Percentiles rank a stretch among this genome's conserved stretches.
These are phyloP conservation scores for Micrastur ruficollis DNA, from an alignment of 2,797 vertebrate genomes.

Conservation along the genomic window DNA sequence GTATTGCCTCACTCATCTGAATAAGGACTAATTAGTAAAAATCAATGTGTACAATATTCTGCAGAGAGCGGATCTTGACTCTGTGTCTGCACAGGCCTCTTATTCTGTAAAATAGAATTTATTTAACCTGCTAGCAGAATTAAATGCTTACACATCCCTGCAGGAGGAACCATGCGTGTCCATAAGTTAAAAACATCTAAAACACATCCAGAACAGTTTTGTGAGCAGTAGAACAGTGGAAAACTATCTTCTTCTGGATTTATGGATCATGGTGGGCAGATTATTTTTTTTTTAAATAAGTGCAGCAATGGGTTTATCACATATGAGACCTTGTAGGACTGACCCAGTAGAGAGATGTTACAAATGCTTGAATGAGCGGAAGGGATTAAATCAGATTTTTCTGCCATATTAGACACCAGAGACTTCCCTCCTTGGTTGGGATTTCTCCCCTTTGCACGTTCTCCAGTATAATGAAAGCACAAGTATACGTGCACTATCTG, in stretches of 20 bases:
- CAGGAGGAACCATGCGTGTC: neutral
- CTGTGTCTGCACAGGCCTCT: neutral
- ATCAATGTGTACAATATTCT: neutral
- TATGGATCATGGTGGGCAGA: neutral
- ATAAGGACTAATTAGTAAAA: neutral
- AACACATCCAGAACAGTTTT: neutral
- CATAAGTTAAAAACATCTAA: neutral
- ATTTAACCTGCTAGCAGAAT: neutral
- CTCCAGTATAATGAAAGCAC: neutral
- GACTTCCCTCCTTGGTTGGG: accelerated
- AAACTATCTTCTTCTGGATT: neutral
- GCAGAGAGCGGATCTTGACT: neutral
- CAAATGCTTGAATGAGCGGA: neutral
- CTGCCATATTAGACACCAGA: neutral
- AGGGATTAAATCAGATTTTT: neutral
- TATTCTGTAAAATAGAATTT: neutral
- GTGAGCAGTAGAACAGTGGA: neutral
- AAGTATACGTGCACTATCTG: neutral
- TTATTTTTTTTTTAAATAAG: neutral
- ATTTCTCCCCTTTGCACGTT: neutral
- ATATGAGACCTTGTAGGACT: neutral
- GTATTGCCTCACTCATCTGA: neutral
- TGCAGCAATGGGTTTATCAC: neutral
- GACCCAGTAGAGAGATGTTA: neutral
- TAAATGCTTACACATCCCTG: neutral